Conservation (phyloP, 2,888 invertebrate genomes). For the Himalopsyche japonica region DNA sequence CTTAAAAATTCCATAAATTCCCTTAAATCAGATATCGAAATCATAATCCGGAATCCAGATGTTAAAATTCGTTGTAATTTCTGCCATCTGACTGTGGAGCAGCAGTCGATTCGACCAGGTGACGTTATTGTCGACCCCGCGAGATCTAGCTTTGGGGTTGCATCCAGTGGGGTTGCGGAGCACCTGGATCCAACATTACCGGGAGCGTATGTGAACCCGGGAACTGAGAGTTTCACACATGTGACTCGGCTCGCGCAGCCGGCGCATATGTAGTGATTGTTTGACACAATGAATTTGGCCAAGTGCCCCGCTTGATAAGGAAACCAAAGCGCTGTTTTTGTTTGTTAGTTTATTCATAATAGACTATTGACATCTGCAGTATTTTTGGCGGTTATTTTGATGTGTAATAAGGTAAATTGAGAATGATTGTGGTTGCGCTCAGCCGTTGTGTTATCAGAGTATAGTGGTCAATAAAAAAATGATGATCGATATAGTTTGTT, state of each 20-base stretch:
- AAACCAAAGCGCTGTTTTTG: conserved; percentile 12
- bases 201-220: conserved; percentile 23
- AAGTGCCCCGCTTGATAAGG: conserved; percentile 24
- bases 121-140: background rate
- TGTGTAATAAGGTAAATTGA: background rate
- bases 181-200: conserved; percentile 5
- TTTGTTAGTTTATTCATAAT: background rate
- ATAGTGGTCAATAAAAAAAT: too few relatives aligned
- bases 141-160: background rate
- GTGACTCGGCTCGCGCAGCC: conserved; percentile 5
- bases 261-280: conserved; percentile 1
- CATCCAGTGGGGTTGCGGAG: conserved; percentile 3
- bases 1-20: too few relatives aligned
- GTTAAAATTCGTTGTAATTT: background rate
- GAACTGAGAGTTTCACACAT: conserved; percentile 28
- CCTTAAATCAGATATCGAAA: background rate
- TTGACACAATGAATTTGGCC: conserved; percentile 5
- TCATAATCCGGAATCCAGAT: background rate
- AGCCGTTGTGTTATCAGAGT: background rate
- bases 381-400: conserved; percentile 27
- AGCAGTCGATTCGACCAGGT: background rate
- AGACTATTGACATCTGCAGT: conserved; percentile 35
- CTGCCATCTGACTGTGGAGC: background rate
- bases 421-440: too few relatives aligned
- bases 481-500: too few relatives aligned